These are phyloP conservation scores for Leptinotarsa peninsularis DNA, from an alignment of 2,888 invertebrate genomes.

Conservation along the genomic window DNA sequence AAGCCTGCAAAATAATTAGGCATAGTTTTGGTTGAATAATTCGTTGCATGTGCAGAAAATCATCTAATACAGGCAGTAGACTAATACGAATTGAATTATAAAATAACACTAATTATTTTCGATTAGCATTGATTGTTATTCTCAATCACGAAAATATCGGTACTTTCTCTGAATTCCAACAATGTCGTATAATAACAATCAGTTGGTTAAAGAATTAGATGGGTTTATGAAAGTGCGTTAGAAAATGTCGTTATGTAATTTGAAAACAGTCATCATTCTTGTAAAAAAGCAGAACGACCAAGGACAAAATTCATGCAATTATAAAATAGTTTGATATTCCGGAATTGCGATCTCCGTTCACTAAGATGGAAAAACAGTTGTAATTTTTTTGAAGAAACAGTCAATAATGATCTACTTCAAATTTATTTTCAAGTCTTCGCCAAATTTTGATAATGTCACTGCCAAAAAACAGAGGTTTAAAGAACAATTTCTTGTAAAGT, in stretches of 20 bases:
- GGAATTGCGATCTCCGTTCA: too few relatives aligned
- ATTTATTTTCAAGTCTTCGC: too few relatives aligned
- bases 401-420: too few relatives aligned
- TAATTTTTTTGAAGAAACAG: too few relatives aligned
- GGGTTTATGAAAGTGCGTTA: not conserved
- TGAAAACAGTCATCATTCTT: not conserved
- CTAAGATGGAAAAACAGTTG: too few relatives aligned
- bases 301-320: too few relatives aligned
- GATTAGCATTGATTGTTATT: not conserved
- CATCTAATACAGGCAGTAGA: not conserved
- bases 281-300: too few relatives aligned
- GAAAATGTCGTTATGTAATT: conserved; percentile 1
- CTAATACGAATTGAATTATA: not conserved
- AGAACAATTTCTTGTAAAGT: too few relatives aligned
- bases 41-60: not conserved
- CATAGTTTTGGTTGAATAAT: not conserved
- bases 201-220: not conserved
- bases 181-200: not conserved
- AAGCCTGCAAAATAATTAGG: not conserved
- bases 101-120: conserved; percentile 1
- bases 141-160: not conserved
- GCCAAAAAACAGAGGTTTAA: too few relatives aligned
- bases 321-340: too few relatives aligned
- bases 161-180: conserved; percentile 3
- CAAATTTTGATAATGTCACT: too few relatives aligned